Base-by-base conservation (phyloP, 2,888 invertebrate genomes). In the Eurytoma californica region DNA sequence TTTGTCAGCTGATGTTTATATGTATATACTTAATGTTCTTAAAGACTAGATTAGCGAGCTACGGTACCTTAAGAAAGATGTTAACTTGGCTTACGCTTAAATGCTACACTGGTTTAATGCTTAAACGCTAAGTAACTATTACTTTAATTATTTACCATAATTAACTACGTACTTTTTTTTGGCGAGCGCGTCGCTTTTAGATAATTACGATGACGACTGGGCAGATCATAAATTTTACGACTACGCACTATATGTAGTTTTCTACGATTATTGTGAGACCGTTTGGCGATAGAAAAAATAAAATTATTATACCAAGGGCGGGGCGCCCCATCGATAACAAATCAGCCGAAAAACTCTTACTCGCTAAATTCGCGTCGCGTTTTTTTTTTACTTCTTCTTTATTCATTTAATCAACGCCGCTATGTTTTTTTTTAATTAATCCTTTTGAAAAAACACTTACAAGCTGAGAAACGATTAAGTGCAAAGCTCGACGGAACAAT, bases 271-370 rank as follows among this genome's bases (percentile, higher is more conserved):
- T 79, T 61, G 28, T 58, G 63, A 61, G 39, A 70, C 39, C 55
- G 55, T 72, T 63, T 72, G 67, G 70, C 74, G 74, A 78, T 82
- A 81, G 81, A 79, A 82, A 82, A 82, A 82, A 82, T 81, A 81
- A 82, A 82, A 81, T 82, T 82, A 82, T 82, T 63, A 79, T 74
- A 70, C 69, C 75, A 63, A 79, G 80, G 79, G 79, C 60, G 24
- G 51, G 24, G 60, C 51, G 49, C 73, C 78, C 82, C 39, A 60
- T 79, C 72, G 78, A 76, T 82, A 82, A 78, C 81, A 80, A 82
- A 82, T 76, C 78, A 72, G 70, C 74, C 61, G 24, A 79, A 81
- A 82, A 77, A 55, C 72, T 72, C 66, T 73, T 72, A 61, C n/a
- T 49, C 65, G 3, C 68, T 74, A 72, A 18, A 9, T n/a, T 58